Conservation (phyloP, 2,113 vertebrate genomes). For the Numenius arquata region DNA sequence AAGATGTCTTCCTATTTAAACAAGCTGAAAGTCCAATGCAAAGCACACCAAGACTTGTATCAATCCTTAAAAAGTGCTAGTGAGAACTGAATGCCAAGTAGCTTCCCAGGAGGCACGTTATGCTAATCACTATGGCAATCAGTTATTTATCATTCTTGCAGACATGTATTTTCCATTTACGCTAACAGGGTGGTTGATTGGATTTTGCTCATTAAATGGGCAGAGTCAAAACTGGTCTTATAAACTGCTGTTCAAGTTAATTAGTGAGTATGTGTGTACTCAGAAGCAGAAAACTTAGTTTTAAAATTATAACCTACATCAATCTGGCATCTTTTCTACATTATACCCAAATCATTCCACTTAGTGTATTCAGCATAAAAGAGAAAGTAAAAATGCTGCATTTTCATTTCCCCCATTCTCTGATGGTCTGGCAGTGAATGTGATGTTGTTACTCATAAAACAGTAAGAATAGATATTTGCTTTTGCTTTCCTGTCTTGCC, state of each 20-base stretch:
- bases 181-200: constrained; percentile 68
- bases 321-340: constrained; percentile 26
- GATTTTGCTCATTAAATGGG: constrained; percentile 73
- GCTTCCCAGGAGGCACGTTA: constrained; percentile 9
- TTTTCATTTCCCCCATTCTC: constrained; percentile 26
- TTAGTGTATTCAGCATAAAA: neutral
- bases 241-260: constrained; percentile 66
- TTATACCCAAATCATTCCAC: constrained; percentile 30
- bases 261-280: constrained; percentile 44
- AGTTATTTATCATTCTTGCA: constrained; percentile 69
- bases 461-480: neutral
- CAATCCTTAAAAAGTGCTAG: neutral
- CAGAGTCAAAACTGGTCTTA: constrained; percentile 64
- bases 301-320: constrained; percentile 57
- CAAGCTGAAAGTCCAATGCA: neutral
- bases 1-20: constrained; percentile 10
- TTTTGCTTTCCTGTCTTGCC: neutral
- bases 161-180: constrained; percentile 67
- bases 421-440: neutral
- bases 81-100: constrained; percentile 49
- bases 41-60: neutral
- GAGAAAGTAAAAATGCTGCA: neutral
- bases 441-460: neutral
- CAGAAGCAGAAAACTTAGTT: constrained; percentile 54
- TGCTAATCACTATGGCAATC: constrained; percentile 56